Evolutionary conservation across 1,140 invertebrate genomes (phyloP).

Genomic region (Philotrypesis tridentata): DNA sequence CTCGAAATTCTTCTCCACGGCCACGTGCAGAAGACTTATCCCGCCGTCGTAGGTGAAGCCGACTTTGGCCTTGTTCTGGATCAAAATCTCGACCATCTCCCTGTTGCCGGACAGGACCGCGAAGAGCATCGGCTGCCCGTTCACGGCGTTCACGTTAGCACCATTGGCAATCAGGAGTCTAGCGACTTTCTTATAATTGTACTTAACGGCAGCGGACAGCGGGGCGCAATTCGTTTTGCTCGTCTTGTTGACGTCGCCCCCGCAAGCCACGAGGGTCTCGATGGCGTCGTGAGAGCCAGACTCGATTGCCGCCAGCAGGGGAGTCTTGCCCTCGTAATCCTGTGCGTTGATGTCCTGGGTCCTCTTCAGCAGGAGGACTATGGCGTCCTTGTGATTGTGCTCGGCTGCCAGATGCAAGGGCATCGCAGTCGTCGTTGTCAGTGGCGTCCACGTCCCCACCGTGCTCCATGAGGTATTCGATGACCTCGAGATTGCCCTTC

Average conservation of each 20-base stretch:
- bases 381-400: background rate
- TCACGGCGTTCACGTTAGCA: background rate
- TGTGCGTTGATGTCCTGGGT: background rate
- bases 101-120: background rate
- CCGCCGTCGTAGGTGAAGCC: background rate
- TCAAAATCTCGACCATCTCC: background rate
- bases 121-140: background rate
- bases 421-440: background rate
- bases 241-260: background rate
- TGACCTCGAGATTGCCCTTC: background rate
- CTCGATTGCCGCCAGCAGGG: background rate
- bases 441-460: background rate
- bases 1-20: background rate
- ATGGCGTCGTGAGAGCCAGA: background rate
- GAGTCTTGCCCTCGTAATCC: background rate
- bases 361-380: background rate
- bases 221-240: background rate
- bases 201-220: slow-evolving; percentile 29
- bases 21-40: background rate
- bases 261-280: background rate
- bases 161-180: slow-evolving; percentile 35
- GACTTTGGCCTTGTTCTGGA: background rate
- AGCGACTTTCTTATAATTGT: slow-evolving; percentile 40
- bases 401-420: background rate
- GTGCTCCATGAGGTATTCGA: background rate